Evolutionary conservation across 2,797 vertebrate genomes (phyloP).

Genomic region (Brachyrhaphis roseni): DNA sequence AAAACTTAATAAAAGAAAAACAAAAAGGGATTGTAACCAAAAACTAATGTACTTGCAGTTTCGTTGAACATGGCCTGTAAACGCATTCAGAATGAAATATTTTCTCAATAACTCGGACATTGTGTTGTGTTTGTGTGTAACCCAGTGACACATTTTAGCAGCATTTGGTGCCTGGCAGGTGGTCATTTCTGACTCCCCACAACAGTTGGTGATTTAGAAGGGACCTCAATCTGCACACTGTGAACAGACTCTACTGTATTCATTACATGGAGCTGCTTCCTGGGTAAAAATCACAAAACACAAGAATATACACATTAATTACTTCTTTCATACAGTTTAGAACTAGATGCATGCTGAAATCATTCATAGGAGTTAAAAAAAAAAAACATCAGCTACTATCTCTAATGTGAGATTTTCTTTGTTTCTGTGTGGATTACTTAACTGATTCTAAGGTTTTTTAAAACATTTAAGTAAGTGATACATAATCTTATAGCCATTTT

Average conservation of each 20-base stretch:
- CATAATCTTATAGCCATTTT: not conserved
- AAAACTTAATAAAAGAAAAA: not conserved
- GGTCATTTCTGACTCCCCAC: slow-evolving; percentile 23
- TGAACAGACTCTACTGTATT: slow-evolving; percentile 13
- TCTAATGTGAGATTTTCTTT: not conserved
- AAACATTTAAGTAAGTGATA: not conserved
- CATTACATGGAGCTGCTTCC: not conserved
- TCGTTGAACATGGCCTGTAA: not conserved
- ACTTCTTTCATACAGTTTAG: not conserved
- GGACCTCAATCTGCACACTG: slow-evolving; percentile 23
- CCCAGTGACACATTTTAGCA: slow-evolving; percentile 23
- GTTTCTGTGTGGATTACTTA: not conserved
- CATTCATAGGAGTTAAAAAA: not conserved
- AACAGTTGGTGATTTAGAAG: slow-evolving; percentile 30
- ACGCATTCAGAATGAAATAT: not conserved
- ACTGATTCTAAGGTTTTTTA: not conserved
- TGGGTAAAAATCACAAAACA: not conserved
- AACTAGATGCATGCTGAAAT: not conserved
- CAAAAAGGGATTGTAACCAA: not conserved
- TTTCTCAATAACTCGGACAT: slow-evolving; percentile 8
- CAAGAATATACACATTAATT: not conserved
- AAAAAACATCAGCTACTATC: not conserved
- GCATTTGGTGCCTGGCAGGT: slow-evolving; percentile 29
- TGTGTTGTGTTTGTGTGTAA: slow-evolving; percentile 6
- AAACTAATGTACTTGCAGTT: not conserved